Evolutionary conservation across 2,113 vertebrate species (phyloP).

Genomic region (Osmerus eperlanus): DNA sequence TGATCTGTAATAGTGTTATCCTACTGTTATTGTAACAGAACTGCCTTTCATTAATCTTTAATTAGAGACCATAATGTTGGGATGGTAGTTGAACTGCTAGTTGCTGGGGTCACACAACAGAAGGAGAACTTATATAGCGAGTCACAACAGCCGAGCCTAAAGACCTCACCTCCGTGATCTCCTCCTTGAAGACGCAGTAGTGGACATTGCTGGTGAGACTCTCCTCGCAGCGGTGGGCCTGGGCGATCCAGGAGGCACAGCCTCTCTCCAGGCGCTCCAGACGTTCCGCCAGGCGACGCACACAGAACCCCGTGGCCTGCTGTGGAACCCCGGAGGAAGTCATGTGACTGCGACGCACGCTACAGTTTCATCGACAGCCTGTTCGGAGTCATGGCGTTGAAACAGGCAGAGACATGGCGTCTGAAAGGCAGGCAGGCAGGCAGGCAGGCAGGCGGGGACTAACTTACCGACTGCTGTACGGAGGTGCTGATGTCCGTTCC

Average conservation of each 20-base stretch:
- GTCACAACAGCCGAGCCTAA: neutral
- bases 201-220: conserved; percentile 59
- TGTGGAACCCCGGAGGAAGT: conserved; percentile 44
- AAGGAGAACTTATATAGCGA: neutral
- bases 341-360: too few species aligned
- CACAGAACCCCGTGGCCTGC: conserved; percentile 71
- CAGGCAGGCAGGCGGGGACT: neutral
- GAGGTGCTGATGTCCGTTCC: conserved; percentile 78
- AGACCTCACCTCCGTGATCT: conserved; percentile 77
- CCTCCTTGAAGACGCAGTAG: conserved; percentile 64
- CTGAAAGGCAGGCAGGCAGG: neutral
- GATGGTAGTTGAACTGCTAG: too few species aligned
- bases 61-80: neutral
- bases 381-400: too few species aligned
- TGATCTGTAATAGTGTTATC: too few species aligned
- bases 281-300: conserved; percentile 72
- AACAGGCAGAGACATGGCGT: neutral
- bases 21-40: too few species aligned
- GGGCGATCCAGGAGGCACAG: conserved; percentile 59
- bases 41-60: neutral
- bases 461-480: conserved; percentile 68
- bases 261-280: conserved; percentile 69
- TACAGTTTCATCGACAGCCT: too few species aligned
- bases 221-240: conserved; percentile 58
- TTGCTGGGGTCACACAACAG: too few species aligned